Evolutionary conservation across 2,113 vertebrate genomes (phyloP).

Genomic region (Lepidiolamprologus cunningtoni): DNA sequence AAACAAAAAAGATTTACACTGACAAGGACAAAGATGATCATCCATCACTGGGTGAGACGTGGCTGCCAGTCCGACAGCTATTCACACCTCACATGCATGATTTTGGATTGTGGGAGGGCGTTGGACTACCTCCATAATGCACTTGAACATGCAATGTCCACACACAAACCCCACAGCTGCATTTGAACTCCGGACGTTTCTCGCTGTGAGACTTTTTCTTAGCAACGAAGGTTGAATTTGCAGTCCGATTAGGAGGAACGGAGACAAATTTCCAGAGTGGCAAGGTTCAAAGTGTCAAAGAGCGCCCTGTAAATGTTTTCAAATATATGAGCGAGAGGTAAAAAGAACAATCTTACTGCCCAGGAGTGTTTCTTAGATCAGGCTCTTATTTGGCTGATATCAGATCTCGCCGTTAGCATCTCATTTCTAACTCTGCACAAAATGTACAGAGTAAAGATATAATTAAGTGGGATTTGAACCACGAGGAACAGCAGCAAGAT

Average conservation of each 20-base stretch:
- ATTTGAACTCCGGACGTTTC: fast-evolving
- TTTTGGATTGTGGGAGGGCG: neutral
- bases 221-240: neutral
- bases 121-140: neutral
- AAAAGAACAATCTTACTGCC: neutral
- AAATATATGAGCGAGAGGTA: neutral
- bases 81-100: neutral
- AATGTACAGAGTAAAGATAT: neutral
- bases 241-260: fast-evolving
- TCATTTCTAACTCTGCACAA: neutral
- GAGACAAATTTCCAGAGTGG: neutral
- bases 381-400: neutral
- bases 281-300: neutral
- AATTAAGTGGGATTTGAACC: neutral
- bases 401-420: neutral
- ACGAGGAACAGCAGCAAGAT: neutral
- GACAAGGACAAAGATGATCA: neutral
- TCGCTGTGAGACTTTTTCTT: neutral
- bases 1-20: neutral
- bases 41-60: neutral
- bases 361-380: neutral
- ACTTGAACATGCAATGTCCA: neutral
- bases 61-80: neutral
- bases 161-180: neutral
- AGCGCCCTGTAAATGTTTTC: neutral